Conservation (phyloP, 2,888 invertebrate genomes). For the Drosophila mimetica region DNA sequence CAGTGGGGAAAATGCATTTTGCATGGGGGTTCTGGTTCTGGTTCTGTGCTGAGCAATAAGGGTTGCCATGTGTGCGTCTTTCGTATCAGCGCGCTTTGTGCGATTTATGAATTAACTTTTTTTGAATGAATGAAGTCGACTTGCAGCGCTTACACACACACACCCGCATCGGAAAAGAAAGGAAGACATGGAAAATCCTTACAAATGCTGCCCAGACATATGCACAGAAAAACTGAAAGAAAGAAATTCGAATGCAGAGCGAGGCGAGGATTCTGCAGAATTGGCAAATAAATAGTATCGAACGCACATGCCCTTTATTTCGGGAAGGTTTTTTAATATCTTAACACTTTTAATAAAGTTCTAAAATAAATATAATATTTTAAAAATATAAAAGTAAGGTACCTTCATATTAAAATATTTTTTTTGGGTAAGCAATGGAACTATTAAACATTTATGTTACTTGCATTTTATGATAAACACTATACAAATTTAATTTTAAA, state of each 20-base stretch:
- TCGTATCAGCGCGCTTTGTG: constrained; percentile 75
- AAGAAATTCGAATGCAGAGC: constrained; percentile 39
- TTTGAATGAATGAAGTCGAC: constrained; percentile 72
- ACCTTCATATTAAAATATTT: too few species aligned
- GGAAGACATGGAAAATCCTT: constrained; percentile 68
- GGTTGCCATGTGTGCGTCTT: constrained; percentile 53
- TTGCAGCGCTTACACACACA: constrained; percentile 44
- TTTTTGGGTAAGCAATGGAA: too few species aligned
- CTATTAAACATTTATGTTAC: too few species aligned
- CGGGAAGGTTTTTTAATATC: too few species aligned
- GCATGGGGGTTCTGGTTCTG: not conserved
- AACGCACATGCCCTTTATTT: constrained; percentile 2
- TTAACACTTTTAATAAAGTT: too few species aligned
- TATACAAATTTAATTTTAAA: too few species aligned
- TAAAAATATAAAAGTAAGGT: too few species aligned
- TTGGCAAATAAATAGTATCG: constrained; percentile 50
- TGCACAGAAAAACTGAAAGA: constrained; percentile 44
- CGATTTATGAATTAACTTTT: constrained; percentile 79
- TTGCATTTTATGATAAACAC: too few species aligned
- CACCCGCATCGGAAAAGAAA: constrained; percentile 20
- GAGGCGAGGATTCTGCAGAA: constrained; percentile 44
- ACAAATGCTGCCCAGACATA: constrained; percentile 74
- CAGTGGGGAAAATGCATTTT: constrained; percentile 1
- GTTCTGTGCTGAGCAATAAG: constrained; percentile 4
- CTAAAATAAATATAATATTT: too few species aligned